These are phyloP conservation scores for Tragulus kanchil DNA, from an alignment of 2,113 vertebrate genomes.

Conservation along the genomic window DNA sequence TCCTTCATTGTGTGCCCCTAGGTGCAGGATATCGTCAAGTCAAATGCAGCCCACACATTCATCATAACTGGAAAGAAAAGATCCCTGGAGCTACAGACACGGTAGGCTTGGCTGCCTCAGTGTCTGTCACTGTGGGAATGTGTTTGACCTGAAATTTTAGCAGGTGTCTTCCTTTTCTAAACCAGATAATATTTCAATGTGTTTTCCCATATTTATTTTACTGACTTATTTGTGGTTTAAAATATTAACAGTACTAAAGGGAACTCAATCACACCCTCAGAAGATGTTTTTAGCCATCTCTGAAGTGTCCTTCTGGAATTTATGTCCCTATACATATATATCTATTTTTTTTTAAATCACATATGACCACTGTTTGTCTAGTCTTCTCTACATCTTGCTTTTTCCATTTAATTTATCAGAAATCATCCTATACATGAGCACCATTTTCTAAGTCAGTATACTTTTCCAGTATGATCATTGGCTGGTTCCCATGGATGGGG, in stretches of 20 bases:
- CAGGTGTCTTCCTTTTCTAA: background rate
- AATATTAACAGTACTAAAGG: background rate
- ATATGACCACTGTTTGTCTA: background rate
- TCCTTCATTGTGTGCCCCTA: slow-evolving; percentile 74
- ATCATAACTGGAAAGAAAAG: slow-evolving; percentile 94
- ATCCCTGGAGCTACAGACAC: slow-evolving; percentile 95
- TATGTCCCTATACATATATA: background rate
- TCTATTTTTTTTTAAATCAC: background rate
- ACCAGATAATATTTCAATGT: background rate
- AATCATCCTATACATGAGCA: too few relatives aligned
- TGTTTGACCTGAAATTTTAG: background rate
- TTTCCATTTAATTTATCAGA: background rate
- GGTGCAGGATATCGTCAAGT: slow-evolving; percentile 95
- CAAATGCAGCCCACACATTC: slow-evolving; percentile 93
- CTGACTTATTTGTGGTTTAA: background rate
- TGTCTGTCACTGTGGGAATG: background rate
- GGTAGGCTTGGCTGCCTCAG: slow-evolving; percentile 85
- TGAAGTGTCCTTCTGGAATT: background rate
- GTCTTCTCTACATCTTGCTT: background rate
- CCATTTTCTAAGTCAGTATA: background rate
- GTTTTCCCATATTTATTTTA: background rate
- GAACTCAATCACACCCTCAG: background rate
- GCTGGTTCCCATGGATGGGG: background rate
- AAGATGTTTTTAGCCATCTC: background rate
- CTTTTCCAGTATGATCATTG: background rate